Evolutionary conservation across 2,113 vertebrate genomes (phyloP), one percentile per base, ranked within the genome.

Genomic region (Apteryx mantelli): DNA sequence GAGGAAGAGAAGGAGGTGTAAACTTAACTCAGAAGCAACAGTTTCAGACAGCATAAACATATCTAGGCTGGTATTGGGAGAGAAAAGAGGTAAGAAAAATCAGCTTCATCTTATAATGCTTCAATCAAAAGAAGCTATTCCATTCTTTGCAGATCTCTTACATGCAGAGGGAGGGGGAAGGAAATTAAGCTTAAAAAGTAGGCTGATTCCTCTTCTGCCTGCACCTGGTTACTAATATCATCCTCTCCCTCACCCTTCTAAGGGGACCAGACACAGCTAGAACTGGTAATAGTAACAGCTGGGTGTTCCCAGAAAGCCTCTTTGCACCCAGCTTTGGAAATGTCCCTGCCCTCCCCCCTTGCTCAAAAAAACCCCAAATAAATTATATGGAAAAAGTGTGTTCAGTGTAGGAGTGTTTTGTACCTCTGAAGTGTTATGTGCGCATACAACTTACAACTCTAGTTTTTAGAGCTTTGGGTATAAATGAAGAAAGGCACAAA

Each of bases 31-130:
- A 13, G 50, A 60, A 77, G 26, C 9, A 52, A 38, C 78, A 78
- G 50, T 91, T 89, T 52, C 5, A 1, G 5, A 50, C 7, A 68
- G 40, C 2, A 36, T 0, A 1, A 86, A 75, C 7, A 4, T 20
- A 80, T 13, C 53, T 52, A 86, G 68, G 4, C 19, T 24, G 48
- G 48, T 10, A 73, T 13, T 25, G 3, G 19, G 14, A 86, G 34
- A 87, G 32, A 80, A 25, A 86, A 55, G 18, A 76, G 5, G 28
- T 21, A 42, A 86, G 58, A 90, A 82, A 46, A 91, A 88, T n/a
- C 5, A 76, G 11, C 28, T 85, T 85, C 6, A 46, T 11, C 32
- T 82, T 71, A 40, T 1, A 93, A 79, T 10, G 14, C 42, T 75
- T 53, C 42, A 68, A 44, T 24, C 30, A 86, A 95, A 87, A 70